Evolutionary conservation across 1,140 invertebrate genomes (phyloP), one percentile per base, ranked within the genome.

Genomic region (Reticulitermes speratus): DNA sequence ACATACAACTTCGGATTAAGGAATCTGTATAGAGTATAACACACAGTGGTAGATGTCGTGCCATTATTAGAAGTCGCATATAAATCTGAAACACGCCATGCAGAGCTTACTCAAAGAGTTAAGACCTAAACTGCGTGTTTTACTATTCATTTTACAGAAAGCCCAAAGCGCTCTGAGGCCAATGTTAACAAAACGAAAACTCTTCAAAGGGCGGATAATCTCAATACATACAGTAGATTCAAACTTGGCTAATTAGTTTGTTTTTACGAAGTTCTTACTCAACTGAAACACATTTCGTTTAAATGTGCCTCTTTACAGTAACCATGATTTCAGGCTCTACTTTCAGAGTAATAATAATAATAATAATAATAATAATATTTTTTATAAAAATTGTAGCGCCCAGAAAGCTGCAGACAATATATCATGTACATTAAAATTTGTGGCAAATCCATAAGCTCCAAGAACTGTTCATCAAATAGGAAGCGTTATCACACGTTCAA

Each of bases 161-260:
- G 7, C 12, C 65, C 65, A 75, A 75, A 75, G 65, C n/a, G n/a
- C 65, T 75, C 25, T 30, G n/a, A 75, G 6, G 7, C 65, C 7
- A 75, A 30, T 75, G 25, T 30, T 75, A n/a, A n/a, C 65, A 30
- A 75, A 75, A 75, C 65, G 52, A 75, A 30, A 75, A 65, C 16
- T 65, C 65, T 75, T 75, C 65, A 75, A 75, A 75, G 65, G n/a
- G 16, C 65, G 65, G n/a, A 11, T 75, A 75, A 75, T 75, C 65
- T 65, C 65, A 75, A 30, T 75, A 30, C 7, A 25, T 30, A 16
- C 65, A 75, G n/a, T 2, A 75, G 25, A 75, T 75, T 75, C 0
- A 75, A 75, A 75, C 25, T 30, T 75, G 9, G 25, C 65, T 75
- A 75, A 75, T 75, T 75, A 75, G 65, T 75, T 75, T 75, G 65